A percentile compares a stretch with the other conserved stretches of the same genome.
phyloP scores from a whole-genome alignment of 1,140 invertebrate species.

The Archivesica marissinica region DNA sequence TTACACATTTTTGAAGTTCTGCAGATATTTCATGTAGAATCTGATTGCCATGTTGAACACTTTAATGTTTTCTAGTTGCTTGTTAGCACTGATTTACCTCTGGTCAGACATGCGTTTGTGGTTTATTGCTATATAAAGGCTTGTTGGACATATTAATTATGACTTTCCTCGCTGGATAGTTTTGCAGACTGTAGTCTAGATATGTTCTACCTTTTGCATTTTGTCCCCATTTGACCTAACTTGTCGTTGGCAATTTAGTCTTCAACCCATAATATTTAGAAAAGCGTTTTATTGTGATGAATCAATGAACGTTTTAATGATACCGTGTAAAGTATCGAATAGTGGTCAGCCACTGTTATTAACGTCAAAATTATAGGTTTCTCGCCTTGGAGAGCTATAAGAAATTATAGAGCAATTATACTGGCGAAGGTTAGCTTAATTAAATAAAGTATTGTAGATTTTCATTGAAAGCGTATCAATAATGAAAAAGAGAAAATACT shows the following conservation, averaged over 20 bases:
- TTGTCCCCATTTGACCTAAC: slow-evolving; percentile 27
- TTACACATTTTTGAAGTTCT: no score
- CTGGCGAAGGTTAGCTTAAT: slow-evolving; percentile 19
- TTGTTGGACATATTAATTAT: slow-evolving; percentile 37
- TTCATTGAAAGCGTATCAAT: neutral
- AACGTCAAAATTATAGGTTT: slow-evolving; percentile 45
- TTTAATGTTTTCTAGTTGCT: neutral
- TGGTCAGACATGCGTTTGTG: slow-evolving; percentile 27
- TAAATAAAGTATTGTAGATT: slow-evolving; percentile 13
- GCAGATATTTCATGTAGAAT: no score
- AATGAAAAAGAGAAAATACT: neutral
- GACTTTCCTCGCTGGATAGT: neutral
- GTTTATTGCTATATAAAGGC: slow-evolving; percentile 3
- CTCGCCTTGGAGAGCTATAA: neutral
- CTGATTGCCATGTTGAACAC: neutral
- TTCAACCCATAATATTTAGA: slow-evolving; percentile 10
- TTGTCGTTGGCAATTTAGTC: neutral
- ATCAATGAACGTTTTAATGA: slow-evolving; percentile 41
- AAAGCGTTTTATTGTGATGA: slow-evolving; percentile 22
- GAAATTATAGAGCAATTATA: slow-evolving; percentile 27
- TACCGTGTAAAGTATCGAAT: slow-evolving; percentile 14
- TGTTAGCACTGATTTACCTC: slow-evolving; percentile 42
- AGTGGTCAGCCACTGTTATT: slow-evolving; percentile 34
- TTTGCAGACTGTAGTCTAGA: neutral
- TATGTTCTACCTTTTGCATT: neutral